A percentile compares a stretch with the other conserved stretches of the same genome.
These are phyloP conservation scores for Microcebus murinus DNA, from an alignment of 2,113 vertebrate species.

Conservation along the genomic window DNA sequence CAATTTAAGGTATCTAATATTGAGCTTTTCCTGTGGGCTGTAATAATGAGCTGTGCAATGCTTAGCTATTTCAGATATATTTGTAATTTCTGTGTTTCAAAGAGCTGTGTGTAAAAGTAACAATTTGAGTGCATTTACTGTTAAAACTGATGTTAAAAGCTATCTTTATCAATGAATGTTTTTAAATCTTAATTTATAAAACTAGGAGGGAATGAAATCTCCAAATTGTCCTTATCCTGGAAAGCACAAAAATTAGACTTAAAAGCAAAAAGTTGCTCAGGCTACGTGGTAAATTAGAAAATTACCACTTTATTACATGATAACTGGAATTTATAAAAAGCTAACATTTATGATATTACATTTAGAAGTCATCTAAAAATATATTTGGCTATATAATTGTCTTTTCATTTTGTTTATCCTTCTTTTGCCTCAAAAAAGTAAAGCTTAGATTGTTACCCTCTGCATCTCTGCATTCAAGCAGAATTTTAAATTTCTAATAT, in stretches of 20 bases:
- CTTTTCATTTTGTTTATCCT: constrained; percentile 20
- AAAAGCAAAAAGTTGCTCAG: constrained; percentile 21
- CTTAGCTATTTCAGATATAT: constrained; percentile 41
- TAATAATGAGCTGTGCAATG: constrained; percentile 44
- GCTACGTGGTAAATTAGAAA: constrained; percentile 13
- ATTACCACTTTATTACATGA: background rate
- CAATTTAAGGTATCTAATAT: constrained; percentile 86
- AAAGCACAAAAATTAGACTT: constrained; percentile 10
- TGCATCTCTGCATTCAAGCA: constrained; percentile 29
- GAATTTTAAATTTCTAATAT: constrained; percentile 36
- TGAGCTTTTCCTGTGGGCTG: constrained; percentile 68
- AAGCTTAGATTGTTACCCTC: constrained; percentile 24
- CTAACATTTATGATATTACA: background rate
- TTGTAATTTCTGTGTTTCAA: constrained; percentile 28
- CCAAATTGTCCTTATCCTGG: background rate
- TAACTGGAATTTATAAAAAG: background rate
- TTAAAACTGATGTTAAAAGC: constrained; percentile 29
- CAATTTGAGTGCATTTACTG: background rate
- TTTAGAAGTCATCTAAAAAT: constrained; percentile 49
- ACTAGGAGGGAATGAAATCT: background rate
- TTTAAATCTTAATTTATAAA: background rate
- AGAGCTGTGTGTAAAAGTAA: background rate
- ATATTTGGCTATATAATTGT: background rate
- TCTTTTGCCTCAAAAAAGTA: background rate
- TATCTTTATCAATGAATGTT: constrained; percentile 10